phyloP scores from a whole-genome alignment of 2,797 vertebrate genomes.

The Rallus crepitans region DNA sequence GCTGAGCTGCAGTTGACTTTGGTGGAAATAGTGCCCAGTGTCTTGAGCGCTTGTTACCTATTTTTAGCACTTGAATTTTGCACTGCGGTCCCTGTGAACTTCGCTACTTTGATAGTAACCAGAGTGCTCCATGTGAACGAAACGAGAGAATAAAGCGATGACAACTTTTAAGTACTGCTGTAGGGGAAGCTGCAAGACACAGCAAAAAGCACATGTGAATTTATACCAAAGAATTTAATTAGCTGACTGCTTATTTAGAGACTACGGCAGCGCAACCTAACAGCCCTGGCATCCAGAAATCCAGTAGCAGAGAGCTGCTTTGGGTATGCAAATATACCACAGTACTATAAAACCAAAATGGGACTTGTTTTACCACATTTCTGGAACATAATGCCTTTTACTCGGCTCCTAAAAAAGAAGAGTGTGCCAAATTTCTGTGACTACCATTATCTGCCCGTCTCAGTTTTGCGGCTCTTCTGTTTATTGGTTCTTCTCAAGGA shows the following conservation, averaged over 20 bases:
- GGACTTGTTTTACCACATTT: not conserved
- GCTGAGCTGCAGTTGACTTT: not conserved
- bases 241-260: not conserved
- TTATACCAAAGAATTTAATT: not conserved
- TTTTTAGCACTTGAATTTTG: slow-evolving; percentile 28
- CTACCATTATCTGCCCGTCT: not conserved
- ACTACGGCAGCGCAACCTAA: not conserved
- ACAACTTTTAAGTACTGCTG: not conserved
- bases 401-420: not conserved
- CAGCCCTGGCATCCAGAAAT: not conserved
- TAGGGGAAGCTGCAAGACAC: not conserved
- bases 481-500: not conserved
- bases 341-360: not conserved
- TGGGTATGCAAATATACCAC: not conserved
- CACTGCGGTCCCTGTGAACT: not conserved
- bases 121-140: not conserved
- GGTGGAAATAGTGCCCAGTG: not conserved
- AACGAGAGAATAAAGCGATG: not conserved
- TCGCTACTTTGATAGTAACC: slow-evolving; percentile 8
- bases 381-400: not conserved
- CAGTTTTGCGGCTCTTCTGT: not conserved
- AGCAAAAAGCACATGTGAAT: not conserved
- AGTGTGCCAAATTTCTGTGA: not conserved
- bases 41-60: not conserved
- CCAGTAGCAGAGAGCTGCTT: not conserved